Percentiles rank a stretch among this genome's conserved stretches.
Conservation (phyloP, 1,140 invertebrate genomes). For the Meloidogyne hapla region DNA sequence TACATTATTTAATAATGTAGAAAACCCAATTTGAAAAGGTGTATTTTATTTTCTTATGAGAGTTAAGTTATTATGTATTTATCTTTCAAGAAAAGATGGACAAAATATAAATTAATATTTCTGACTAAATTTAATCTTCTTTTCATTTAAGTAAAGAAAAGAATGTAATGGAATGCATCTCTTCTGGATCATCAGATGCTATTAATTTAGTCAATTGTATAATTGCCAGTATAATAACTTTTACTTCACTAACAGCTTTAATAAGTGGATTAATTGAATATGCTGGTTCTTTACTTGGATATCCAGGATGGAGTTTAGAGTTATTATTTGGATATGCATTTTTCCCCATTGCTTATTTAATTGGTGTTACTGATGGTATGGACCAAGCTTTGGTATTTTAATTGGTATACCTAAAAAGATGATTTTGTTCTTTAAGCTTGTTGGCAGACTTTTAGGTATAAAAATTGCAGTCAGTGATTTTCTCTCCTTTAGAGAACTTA, state of each 20-base stretch:
- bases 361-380: constrained; percentile 72
- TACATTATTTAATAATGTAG: too few species aligned
- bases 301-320: constrained; percentile 17
- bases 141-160: constrained; percentile 10
- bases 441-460: constrained; percentile 78
- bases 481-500: constrained; percentile 74
- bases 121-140: too few species aligned
- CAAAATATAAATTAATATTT: too few species aligned
- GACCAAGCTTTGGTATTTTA: constrained; percentile 13
- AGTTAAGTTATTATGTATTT: too few species aligned
- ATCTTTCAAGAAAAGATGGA: too few species aligned
- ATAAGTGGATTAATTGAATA: constrained; percentile 78
- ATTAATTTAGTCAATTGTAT: constrained; percentile 81
- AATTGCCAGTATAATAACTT: constrained; percentile 86
- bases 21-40: too few species aligned
- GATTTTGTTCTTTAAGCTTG: constrained; percentile 56
- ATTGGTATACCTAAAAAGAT: too few species aligned
- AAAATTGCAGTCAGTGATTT: constrained; percentile 90
- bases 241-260: constrained; percentile 80
- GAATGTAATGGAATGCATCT: constrained; percentile 18
- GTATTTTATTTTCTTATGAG: too few species aligned
- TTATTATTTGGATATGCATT: constrained; percentile 73
- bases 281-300: constrained; percentile 75
- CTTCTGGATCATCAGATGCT: constrained; percentile 72
- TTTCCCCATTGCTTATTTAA: constrained; percentile 77